Base-by-base conservation (phyloP, 1,140 invertebrate species). In the Ips typographus region DNA sequence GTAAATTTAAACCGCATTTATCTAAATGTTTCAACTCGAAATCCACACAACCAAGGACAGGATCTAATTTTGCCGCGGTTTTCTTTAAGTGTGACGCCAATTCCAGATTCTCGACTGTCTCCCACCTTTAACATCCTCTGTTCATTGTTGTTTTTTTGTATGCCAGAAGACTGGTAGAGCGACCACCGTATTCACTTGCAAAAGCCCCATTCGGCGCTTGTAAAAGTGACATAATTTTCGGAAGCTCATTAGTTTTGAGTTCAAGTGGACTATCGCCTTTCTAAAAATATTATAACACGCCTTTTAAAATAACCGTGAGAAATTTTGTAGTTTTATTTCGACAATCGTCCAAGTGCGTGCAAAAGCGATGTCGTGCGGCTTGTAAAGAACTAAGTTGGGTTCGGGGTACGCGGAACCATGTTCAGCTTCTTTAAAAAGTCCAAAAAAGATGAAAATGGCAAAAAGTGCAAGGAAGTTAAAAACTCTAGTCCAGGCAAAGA, bases 371-470 rank as follows among this genome's bases (percentile, higher is more conserved):
- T 59, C 6, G 4, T 59, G 7, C 40, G 39, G 37, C 2, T 55
- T 8, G 22, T 3, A 49, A 6, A 49, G 6, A 49, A 49, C 3
- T 49, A 1, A 49, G 44, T 49, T 49, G 6, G 22, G 44, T 55
- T 55, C n/a, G 5, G 37, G n/a, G 44, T 38, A 8, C 2, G 37
- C 5, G n/a, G 36, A 49, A 74, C 68, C 49, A 79, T 79, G 78
- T 79, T 79, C 69, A 77, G 68, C 61, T 79, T 79, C 65, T 79
- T 79, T 64, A 71, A 69, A 51, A 75, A 74, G 40, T 72, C 76
- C 6, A 77, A 74, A 60, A 78, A 76, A 65, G 77, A 75, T 43
- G 68, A 59, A 5, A 70, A 22, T 40, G 37, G 41, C 4, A 57
- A 53, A 49, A 69, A 62, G 49, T 68, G 58, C 65, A 55, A 53